Conservation (phyloP, 2,797 vertebrate genomes). For the Chrysocyon brachyurus region DNA sequence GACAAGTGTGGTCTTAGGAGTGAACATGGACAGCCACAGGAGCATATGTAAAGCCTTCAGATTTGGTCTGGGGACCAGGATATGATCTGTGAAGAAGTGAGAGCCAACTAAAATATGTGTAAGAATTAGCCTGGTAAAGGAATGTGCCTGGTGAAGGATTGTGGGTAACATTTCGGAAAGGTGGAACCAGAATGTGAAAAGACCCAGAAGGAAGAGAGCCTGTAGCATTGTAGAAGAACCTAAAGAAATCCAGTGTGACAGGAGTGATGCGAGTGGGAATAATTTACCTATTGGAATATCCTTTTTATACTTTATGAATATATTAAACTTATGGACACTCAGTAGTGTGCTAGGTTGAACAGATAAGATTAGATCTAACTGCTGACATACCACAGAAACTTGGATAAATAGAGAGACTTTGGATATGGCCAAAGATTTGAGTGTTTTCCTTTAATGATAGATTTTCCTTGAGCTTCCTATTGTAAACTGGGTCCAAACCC, state of each 20-base stretch:
- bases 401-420: conserved; percentile 13
- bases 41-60: not conserved
- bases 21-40: not conserved
- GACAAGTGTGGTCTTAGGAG: not conserved
- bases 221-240: not conserved
- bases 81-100: not conserved
- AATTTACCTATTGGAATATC: not conserved
- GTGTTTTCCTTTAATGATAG: conserved; percentile 28
- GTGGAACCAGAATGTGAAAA: not conserved
- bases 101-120: not conserved
- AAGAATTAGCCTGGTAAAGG: not conserved
- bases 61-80: not conserved
- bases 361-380: not conserved
- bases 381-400: not conserved
- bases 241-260: not conserved
- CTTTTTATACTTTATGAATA: not conserved
- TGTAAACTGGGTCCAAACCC: conserved; percentile 8
- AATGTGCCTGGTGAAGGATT: not conserved
- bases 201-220: not conserved
- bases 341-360: not conserved
- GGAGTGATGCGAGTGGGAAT: not conserved
- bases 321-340: not conserved
- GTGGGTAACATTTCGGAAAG: not conserved
- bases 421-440: not conserved
- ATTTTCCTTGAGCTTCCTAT: conserved; percentile 1